These are phyloP conservation scores for Temnothorax curvispinosus DNA, from an alignment of 1,140 invertebrate genomes.

Conservation along the genomic window DNA sequence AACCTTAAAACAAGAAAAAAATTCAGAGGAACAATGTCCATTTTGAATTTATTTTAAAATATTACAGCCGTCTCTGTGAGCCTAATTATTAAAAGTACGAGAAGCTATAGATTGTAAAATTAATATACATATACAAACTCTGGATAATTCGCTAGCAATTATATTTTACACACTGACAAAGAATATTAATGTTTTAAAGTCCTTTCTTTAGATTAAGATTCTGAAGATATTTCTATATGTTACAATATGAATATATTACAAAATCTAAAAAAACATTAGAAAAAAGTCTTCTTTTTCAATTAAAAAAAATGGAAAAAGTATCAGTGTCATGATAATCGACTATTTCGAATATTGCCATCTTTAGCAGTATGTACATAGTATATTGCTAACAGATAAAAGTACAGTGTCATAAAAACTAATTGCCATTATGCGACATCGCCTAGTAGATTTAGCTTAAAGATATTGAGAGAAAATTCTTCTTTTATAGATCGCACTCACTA, in stretches of 20 bases:
- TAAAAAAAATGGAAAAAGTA: no score
- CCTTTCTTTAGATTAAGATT: background rate
- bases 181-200: no score
- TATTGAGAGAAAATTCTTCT: background rate
- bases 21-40: background rate
- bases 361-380: no score
- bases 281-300: no score
- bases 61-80: background rate
- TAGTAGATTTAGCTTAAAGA: background rate
- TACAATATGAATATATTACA: background rate
- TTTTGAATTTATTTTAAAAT: background rate
- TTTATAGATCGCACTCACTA: conserved; percentile 46
- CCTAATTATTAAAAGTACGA: background rate
- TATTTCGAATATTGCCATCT: no score
- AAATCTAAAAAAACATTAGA: background rate
- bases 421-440: background rate
- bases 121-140: background rate
- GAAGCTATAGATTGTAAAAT: background rate
- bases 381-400: no score
- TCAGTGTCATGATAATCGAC: no score
- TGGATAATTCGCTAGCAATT: background rate
- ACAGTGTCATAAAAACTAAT: no score
- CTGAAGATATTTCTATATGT: background rate
- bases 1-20: background rate
- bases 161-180: background rate